Conservation (phyloP, 2,113 vertebrate species). For the Natator depressus region DNA sequence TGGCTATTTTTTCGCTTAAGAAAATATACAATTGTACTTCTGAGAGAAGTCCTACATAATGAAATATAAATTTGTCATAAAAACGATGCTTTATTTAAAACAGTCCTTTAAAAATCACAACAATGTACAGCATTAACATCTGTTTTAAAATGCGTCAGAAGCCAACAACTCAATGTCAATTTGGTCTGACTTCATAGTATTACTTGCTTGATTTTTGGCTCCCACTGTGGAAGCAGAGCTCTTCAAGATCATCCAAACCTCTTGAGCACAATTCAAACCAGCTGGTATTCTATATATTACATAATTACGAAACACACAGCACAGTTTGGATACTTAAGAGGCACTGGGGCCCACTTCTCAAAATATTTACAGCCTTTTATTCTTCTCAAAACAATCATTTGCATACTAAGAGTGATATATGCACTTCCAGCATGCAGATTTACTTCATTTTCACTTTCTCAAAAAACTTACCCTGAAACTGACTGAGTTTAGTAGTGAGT, state of each 20-base stretch:
- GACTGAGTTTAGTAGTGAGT: slow-evolving; percentile 44
- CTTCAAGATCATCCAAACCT: slow-evolving; percentile 74
- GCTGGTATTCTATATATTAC: slow-evolving; percentile 83
- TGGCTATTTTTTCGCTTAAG: not conserved
- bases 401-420: slow-evolving; percentile 80
- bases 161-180: slow-evolving; percentile 79
- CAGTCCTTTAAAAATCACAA: slow-evolving; percentile 32
- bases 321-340: slow-evolving; percentile 80
- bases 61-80: not conserved
- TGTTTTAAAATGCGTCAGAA: slow-evolving; percentile 77
- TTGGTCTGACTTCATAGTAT: slow-evolving; percentile 73
- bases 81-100: slow-evolving; percentile 33
- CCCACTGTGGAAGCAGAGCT: slow-evolving; percentile 67
- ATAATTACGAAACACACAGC: slow-evolving; percentile 77
- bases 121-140: slow-evolving; percentile 67
- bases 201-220: slow-evolving; percentile 75
- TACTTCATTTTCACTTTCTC: slow-evolving; percentile 63
- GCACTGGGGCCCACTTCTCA: slow-evolving; percentile 82
- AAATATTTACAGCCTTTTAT: slow-evolving; percentile 87
- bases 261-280: slow-evolving; percentile 79
- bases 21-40: slow-evolving; percentile 15
- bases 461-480: slow-evolving; percentile 54
- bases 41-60: not conserved
- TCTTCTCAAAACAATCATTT: slow-evolving; percentile 86
- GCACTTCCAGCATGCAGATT: slow-evolving; percentile 53